These are phyloP conservation scores for Chalcis sispes DNA, from an alignment of 2,888 invertebrate species.

Conservation along the genomic window DNA sequence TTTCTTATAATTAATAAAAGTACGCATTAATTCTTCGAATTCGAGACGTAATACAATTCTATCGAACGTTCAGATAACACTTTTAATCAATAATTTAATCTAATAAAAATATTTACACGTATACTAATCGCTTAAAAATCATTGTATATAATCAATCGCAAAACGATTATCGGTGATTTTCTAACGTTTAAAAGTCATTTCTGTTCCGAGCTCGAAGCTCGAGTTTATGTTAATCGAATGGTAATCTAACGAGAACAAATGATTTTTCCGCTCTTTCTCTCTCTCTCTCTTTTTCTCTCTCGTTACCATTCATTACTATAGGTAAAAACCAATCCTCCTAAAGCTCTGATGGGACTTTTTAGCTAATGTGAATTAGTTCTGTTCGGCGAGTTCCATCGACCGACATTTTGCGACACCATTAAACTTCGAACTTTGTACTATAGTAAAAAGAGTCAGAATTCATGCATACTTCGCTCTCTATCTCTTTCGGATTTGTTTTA, in stretches of 20 bases:
- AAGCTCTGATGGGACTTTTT: slow-evolving; percentile 30
- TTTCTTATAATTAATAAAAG: not conserved
- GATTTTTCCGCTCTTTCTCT: slow-evolving; percentile 43
- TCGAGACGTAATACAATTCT: not conserved
- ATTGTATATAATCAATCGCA: not conserved
- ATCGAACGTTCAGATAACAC: slow-evolving; percentile 4
- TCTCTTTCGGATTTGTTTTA: too few relatives aligned
- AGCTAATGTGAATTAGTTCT: slow-evolving; percentile 2
- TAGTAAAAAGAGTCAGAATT: not conserved
- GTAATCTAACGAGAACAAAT: slow-evolving; percentile 37
- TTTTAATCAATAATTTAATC: slow-evolving; percentile 2
- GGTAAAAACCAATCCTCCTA: slow-evolving; percentile 23
- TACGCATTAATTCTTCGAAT: not conserved
- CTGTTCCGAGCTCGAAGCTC: not conserved
- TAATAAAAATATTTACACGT: slow-evolving; percentile 7
- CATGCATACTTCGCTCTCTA: too few relatives aligned
- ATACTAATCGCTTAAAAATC: slow-evolving; percentile 13
- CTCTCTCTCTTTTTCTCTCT: too few relatives aligned
- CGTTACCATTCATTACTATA: slow-evolving; percentile 18
- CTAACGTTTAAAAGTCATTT: not conserved
- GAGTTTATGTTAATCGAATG: slow-evolving; percentile 28
- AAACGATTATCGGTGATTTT: slow-evolving; percentile 15
- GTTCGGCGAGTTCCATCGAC: slow-evolving; percentile 4
- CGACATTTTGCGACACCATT: not conserved
- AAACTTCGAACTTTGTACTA: slow-evolving; percentile 6